A percentile compares a stretch with the other conserved stretches of the same genome.
Evolutionary conservation across 2,888 invertebrate species (phyloP).

Genomic region (Cremastinae sp.): DNA sequence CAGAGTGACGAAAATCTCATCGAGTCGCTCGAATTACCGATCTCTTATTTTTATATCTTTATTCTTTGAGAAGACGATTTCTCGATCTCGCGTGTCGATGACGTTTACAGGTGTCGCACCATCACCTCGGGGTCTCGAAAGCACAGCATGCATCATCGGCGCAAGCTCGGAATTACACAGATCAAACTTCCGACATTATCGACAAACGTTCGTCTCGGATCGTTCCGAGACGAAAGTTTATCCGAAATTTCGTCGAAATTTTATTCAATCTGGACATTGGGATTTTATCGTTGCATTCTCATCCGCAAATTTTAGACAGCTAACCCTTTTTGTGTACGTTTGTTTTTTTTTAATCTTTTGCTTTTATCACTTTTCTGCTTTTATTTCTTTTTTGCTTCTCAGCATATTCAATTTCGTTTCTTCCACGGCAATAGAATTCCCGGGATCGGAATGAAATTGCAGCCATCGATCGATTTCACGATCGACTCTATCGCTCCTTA

Average conservation of each 20-base stretch:
- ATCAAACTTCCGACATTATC: conserved; percentile 54
- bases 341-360: conserved; percentile 8
- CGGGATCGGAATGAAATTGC: conserved; percentile 47
- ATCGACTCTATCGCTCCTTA: conserved; percentile 16
- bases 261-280: conserved; percentile 50
- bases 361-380: not conserved
- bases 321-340: conserved; percentile 4
- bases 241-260: conserved; percentile 32
- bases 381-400: not conserved
- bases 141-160: conserved; percentile 81
- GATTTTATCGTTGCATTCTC: conserved; percentile 52
- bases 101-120: conserved; percentile 71
- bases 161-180: conserved; percentile 78
- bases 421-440: too few relatives aligned
- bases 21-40: conserved; percentile 62
- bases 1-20: conserved; percentile 26
- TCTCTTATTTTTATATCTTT: conserved; percentile 55
- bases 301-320: conserved; percentile 14
- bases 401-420: not conserved
- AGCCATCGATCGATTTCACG: conserved; percentile 30
- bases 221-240: conserved; percentile 27
- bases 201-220: conserved; percentile 27
- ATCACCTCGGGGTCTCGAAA: conserved; percentile 79
- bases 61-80: conserved; percentile 17
- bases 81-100: conserved; percentile 71